These are phyloP conservation scores for Diaphora mendica DNA, from an alignment of 2,888 invertebrate species.

Conservation along the genomic window DNA sequence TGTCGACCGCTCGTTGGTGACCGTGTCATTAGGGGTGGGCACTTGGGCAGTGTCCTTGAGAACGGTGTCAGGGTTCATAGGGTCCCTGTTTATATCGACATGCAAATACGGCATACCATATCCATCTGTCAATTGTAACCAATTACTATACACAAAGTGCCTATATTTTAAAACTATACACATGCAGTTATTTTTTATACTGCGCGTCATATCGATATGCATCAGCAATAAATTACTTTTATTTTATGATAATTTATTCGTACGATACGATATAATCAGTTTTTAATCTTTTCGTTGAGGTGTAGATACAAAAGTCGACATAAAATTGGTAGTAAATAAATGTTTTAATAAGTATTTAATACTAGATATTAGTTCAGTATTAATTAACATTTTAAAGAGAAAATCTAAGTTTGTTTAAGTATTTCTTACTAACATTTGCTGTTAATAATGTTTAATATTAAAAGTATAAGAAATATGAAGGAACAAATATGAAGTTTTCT, in stretches of 20 bases:
- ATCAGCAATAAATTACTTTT: slow-evolving; percentile 16
- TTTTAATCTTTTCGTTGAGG: neutral
- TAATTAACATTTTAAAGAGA: neutral
- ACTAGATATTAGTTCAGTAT: neutral
- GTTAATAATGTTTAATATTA: too few species aligned
- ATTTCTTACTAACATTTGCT: neutral
- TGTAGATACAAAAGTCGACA: too few species aligned
- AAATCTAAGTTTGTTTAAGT: too few species aligned
- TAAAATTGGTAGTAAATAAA: too few species aligned
- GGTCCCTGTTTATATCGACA: slow-evolving; percentile 47
- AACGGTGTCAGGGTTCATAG: slow-evolving; percentile 52
- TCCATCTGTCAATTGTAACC: slow-evolving; percentile 25
- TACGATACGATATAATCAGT: neutral
- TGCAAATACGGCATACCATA: slow-evolving; percentile 22
- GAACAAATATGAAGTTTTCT: neutral
- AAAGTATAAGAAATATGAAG: neutral
- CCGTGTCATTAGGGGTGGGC: slow-evolving; percentile 53
- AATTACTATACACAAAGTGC: neutral
- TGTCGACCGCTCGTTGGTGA: slow-evolving; percentile 33
- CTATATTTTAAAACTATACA: slow-evolving; percentile 7
- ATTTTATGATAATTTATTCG: slow-evolving; percentile 2
- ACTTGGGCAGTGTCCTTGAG: slow-evolving; percentile 53
- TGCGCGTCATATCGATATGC: slow-evolving; percentile 7
- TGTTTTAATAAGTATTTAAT: neutral
- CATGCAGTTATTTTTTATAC: slow-evolving; percentile 9